Evolutionary conservation across 2,113 vertebrate species (phyloP).

Genomic region (Peucedramus taeniatus): DNA sequence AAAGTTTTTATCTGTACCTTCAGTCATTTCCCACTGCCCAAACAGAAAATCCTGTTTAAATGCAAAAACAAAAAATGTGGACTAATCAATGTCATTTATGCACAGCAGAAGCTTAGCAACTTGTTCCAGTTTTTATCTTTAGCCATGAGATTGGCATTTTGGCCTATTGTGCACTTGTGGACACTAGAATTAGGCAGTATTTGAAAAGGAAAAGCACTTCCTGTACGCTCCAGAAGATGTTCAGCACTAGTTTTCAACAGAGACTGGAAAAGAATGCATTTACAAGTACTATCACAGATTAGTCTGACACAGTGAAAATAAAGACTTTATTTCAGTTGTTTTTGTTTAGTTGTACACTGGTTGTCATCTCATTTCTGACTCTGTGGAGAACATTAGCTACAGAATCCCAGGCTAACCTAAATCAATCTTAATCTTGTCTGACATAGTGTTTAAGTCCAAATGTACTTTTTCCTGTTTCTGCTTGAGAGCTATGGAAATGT

Average conservation of each 20-base stretch:
- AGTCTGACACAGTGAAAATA: background rate
- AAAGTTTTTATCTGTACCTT: background rate
- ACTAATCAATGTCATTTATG: background rate
- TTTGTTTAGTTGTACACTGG: background rate
- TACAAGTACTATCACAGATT: background rate
- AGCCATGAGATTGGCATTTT: background rate
- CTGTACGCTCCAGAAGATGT: background rate
- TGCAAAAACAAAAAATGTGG: background rate
- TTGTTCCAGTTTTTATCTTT: background rate
- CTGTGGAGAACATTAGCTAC: background rate
- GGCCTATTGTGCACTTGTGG: background rate
- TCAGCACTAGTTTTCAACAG: background rate
- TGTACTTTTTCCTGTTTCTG: background rate
- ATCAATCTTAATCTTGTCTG: background rate
- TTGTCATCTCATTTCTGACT: background rate
- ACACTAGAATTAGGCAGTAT: background rate
- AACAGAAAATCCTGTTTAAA: background rate
- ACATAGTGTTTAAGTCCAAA: background rate
- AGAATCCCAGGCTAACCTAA: background rate
- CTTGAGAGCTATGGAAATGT: background rate
- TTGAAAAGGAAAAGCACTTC: background rate
- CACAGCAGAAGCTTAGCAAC: background rate
- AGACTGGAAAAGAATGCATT: background rate
- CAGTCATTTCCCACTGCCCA: accelerated
- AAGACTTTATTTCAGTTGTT: background rate